Conservation (phyloP, 23 tunicate genomes). For the Oikopleura albicans region DNA sequence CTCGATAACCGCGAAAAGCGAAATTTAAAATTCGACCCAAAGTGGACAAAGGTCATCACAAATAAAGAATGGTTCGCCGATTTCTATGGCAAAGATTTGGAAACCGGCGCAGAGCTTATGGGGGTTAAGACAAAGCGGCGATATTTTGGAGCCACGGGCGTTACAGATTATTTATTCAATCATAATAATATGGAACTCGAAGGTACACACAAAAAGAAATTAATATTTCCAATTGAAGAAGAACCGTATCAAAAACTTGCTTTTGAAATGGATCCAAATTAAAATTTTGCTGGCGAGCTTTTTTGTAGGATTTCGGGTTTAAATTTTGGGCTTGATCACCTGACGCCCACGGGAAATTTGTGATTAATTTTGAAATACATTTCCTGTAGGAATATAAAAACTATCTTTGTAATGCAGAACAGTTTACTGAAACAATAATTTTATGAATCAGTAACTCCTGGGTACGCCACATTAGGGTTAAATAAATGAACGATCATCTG, state of each 20-base stretch:
- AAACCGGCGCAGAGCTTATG: background rate
- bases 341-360: too few relatives aligned
- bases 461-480: too few relatives aligned
- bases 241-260: background rate
- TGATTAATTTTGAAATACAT: too few relatives aligned
- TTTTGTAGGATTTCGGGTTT: too few relatives aligned
- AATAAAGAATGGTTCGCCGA: constrained; percentile 18
- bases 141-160: background rate
- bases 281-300: too few relatives aligned
- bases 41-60: background rate
- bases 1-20: background rate
- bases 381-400: too few relatives aligned
- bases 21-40: background rate
- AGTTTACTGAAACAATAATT: too few relatives aligned
- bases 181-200: background rate
- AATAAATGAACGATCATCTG: too few relatives aligned
- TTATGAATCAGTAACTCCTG: too few relatives aligned
- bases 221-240: constrained; percentile 10
- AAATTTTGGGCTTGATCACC: too few relatives aligned
- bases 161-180: background rate
- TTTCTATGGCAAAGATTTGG: constrained; percentile 15
- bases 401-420: too few relatives aligned
- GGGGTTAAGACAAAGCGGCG: background rate
- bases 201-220: background rate
- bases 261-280: too few relatives aligned